A percentile compares a stretch with the other conserved stretches of the same genome.
These are phyloP conservation scores for Sebastes nivosus DNA, from an alignment of 2,797 vertebrate genomes.

Conservation along the genomic window DNA sequence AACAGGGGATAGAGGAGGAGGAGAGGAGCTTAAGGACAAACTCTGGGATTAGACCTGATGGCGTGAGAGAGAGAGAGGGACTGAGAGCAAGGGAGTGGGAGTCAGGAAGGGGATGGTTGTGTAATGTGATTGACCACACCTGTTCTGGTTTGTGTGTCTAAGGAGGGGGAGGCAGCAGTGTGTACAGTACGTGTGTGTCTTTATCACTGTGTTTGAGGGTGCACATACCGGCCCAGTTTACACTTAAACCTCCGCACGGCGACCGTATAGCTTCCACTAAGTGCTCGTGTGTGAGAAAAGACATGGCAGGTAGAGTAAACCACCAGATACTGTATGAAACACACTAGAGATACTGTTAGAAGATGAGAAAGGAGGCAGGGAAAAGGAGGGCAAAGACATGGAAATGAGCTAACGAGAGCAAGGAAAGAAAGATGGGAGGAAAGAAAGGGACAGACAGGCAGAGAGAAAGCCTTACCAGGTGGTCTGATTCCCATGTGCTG, in stretches of 20 bases:
- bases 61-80: conserved; percentile 69
- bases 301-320: conserved; percentile 3
- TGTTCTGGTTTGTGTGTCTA: conserved; percentile 69
- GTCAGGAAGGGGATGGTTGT: conserved; percentile 75
- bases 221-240: conserved; percentile 2
- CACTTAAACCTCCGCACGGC: conserved; percentile 5
- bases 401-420: conserved; percentile 18
- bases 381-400: neutral
- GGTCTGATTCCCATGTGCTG: conserved; percentile 99
- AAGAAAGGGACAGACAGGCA: conserved; percentile 65
- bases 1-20: conserved; percentile 73
- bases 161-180: conserved; percentile 7
- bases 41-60: conserved; percentile 77
- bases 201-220: conserved; percentile 17
- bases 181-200: neutral
- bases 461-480: conserved; percentile 90
- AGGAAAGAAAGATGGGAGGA: conserved; percentile 25
- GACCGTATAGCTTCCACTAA: neutral
- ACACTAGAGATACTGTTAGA: neutral
- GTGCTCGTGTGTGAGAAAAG: conserved; percentile 28
- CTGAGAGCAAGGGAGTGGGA: conserved; percentile 58
- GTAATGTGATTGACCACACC: conserved; percentile 83
- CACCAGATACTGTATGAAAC: neutral
- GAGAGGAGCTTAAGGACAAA: conserved; percentile 79
- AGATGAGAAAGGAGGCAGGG: neutral